These are phyloP conservation scores for Myripristis murdjan DNA, from an alignment of 2,797 vertebrate genomes.

Conservation along the genomic window DNA sequence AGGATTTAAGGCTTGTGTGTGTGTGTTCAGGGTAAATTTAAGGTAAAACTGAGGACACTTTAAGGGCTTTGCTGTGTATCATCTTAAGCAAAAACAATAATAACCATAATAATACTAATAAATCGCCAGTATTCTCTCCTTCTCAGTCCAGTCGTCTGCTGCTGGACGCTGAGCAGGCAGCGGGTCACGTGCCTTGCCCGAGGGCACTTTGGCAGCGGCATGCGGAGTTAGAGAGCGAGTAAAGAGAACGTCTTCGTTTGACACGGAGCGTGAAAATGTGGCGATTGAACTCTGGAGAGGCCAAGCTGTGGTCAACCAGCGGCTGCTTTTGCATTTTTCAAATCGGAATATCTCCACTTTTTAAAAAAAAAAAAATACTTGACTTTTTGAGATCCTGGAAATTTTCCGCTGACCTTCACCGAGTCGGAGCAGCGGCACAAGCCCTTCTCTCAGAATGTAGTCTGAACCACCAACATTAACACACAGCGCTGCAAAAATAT, in stretches of 20 bases:
- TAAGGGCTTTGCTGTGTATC: no score
- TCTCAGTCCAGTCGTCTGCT: slow-evolving; percentile 57
- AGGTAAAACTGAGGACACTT: no score
- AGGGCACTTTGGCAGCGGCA: slow-evolving; percentile 21
- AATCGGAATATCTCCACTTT: slow-evolving; percentile 16
- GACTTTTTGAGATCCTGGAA: slow-evolving; percentile 20
- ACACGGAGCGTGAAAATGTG: slow-evolving; percentile 25
- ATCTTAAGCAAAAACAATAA: no score
- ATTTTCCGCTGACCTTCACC: slow-evolving; percentile 16
- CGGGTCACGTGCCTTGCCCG: slow-evolving; percentile 47
- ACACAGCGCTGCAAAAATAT: no score
- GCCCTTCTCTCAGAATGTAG: neutral
- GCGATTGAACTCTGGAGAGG: slow-evolving; percentile 30
- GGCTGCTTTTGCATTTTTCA: slow-evolving; percentile 31
- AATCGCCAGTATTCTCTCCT: no score
- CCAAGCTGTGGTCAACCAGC: slow-evolving; percentile 33
- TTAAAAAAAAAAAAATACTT: slow-evolving; percentile 13
- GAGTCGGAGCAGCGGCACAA: slow-evolving; percentile 5
- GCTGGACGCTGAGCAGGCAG: slow-evolving; percentile 30
- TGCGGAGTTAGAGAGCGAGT: slow-evolving; percentile 32
- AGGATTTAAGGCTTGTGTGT: no score
- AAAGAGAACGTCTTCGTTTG: slow-evolving; percentile 31
- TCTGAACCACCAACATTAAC: neutral
- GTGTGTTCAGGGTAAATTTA: no score
- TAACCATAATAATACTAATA: no score